Percentiles rank a stretch among this genome's conserved stretches.
Evolutionary conservation across 2,797 vertebrate species (phyloP).

Genomic region (Eulemur coronatus): DNA sequence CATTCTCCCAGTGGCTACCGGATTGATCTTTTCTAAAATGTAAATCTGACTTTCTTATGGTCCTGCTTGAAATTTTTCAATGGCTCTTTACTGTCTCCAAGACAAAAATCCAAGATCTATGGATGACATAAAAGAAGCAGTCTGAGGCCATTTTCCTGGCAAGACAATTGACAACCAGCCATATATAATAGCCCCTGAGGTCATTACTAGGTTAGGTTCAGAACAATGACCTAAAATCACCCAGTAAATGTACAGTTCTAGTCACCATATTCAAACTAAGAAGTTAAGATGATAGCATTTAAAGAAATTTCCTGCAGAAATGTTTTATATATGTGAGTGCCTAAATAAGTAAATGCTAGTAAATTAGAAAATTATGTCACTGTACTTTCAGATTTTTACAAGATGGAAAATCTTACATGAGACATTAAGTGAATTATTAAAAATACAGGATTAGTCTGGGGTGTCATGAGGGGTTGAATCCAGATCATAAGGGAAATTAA

Average conservation of each 20-base stretch:
- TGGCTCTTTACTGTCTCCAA: neutral
- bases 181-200: neutral
- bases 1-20: neutral
- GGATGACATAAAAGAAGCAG: neutral
- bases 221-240: neutral
- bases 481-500: conserved; percentile 36
- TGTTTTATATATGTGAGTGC: neutral
- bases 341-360: neutral
- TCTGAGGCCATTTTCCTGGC: conserved; percentile 16
- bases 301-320: neutral
- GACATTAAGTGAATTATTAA: conserved; percentile 45
- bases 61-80: neutral
- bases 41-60: neutral
- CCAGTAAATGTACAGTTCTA: neutral
- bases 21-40: neutral
- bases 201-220: neutral
- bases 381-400: neutral
- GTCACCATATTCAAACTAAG: neutral
- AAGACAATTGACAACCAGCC: neutral
- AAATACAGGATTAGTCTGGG: conserved; percentile 2
- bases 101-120: conserved; percentile 1
- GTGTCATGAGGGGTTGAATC: conserved; percentile 13
- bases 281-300: neutral
- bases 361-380: conserved; percentile 7
- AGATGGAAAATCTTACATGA: conserved; percentile 1